These are phyloP conservation scores for Mareca penelope DNA, from an alignment of 2,797 vertebrate species.

Conservation along the genomic window DNA sequence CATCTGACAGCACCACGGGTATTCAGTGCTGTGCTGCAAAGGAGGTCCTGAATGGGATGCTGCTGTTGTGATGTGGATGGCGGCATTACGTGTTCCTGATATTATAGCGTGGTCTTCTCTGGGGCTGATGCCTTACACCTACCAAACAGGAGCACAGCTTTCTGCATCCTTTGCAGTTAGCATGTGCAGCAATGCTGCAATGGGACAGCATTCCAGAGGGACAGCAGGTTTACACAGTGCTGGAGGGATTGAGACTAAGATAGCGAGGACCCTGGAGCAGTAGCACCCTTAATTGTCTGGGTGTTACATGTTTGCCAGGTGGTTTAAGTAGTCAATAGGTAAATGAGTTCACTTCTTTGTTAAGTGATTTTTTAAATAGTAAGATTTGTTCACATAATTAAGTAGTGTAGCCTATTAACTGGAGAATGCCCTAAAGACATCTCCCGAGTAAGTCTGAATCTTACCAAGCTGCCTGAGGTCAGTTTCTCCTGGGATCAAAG, in stretches of 20 bases:
- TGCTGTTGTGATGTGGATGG: background rate
- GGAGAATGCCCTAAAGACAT: background rate
- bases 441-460: background rate
- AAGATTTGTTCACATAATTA: constrained; percentile 18
- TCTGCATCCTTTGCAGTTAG: background rate
- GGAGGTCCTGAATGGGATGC: background rate
- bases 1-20: background rate
- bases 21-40: background rate
- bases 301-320: background rate
- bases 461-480: background rate
- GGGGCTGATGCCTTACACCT: background rate
- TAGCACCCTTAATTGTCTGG: background rate
- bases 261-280: background rate
- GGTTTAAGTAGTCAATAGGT: background rate
- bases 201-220: background rate
- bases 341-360: constrained; percentile 24
- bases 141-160: background rate
- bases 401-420: background rate
- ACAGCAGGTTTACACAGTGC: background rate
- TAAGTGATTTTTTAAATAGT: constrained; percentile 12
- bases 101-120: background rate
- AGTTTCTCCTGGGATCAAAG: background rate
- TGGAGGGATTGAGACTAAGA: background rate
- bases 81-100: background rate
- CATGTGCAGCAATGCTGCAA: background rate